Conservation (phyloP, 2,113 vertebrate genomes). For the Cyanistes caeruleus region DNA sequence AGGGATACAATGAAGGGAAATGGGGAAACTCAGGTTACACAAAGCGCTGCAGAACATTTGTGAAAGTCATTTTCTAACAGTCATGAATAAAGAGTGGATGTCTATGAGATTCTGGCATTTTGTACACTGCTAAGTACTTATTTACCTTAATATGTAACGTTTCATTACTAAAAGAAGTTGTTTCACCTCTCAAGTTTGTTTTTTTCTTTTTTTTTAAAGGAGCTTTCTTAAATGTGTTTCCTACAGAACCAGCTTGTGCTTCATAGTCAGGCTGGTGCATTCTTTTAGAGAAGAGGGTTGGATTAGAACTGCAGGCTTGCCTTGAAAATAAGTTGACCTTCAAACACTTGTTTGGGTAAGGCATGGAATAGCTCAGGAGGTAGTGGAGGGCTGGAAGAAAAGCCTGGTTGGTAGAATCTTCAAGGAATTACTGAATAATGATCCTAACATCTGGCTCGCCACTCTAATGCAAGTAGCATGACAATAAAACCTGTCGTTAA, state of each 20-base stretch:
- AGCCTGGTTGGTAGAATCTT: not conserved
- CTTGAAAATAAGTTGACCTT: slow-evolving; percentile 3
- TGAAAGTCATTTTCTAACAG: slow-evolving; percentile 11
- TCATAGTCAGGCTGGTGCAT: not conserved
- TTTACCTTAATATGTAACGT: not conserved
- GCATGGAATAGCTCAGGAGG: not conserved
- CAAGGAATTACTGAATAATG: not conserved
- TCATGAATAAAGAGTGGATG: not conserved
- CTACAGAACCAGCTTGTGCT: not conserved
- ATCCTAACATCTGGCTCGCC: slow-evolving; percentile 9
- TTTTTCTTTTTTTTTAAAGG: not conserved
- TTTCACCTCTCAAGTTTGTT: not conserved
- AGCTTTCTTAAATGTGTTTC: not conserved
- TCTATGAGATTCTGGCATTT: not conserved
- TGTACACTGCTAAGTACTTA: not conserved
- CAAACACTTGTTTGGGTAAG: not conserved
- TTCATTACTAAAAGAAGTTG: not conserved
- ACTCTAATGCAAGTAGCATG: not conserved
- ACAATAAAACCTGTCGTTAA: not conserved
- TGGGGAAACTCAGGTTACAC: slow-evolving; percentile 27
- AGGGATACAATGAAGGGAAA: slow-evolving; percentile 28
- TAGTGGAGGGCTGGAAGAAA: not conserved
- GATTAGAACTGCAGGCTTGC: not conserved
- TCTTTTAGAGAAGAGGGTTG: not conserved
- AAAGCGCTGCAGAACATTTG: slow-evolving; percentile 27